These are phyloP conservation scores for Gephyroberyx darwinii DNA, from an alignment of 2,797 vertebrate genomes.

Conservation along the genomic window DNA sequence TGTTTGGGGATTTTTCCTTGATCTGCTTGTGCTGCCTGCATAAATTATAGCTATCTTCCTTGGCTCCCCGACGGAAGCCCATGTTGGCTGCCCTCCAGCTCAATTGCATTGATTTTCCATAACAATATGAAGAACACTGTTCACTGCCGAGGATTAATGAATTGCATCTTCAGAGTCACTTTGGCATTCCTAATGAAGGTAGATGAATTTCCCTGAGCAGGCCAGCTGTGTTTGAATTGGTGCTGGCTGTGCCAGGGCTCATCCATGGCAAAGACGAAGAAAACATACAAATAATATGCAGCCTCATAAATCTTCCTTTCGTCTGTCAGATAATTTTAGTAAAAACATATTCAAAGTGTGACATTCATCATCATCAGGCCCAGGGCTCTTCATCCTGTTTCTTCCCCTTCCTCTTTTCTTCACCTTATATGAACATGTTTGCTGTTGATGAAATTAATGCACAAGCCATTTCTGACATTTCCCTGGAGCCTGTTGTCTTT, in stretches of 20 bases:
- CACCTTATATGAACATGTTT: constrained; percentile 61
- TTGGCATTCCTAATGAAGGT: constrained; percentile 83
- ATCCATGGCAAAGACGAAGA: constrained; percentile 50
- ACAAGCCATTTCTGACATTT: constrained; percentile 56
- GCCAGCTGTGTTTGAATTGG: constrained; percentile 80
- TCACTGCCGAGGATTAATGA: constrained; percentile 82
- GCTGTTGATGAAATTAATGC: constrained; percentile 52
- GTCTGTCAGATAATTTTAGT: constrained; percentile 80
- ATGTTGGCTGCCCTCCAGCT: constrained; percentile 79
- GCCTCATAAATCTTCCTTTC: constrained; percentile 80
- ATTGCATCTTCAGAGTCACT: constrained; percentile 85
- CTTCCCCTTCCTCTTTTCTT: constrained; percentile 31
- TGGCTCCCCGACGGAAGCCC: constrained; percentile 60
- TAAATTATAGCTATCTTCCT: constrained; percentile 76
- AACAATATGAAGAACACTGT: constrained; percentile 85
- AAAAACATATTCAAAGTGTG: constrained; percentile 82
- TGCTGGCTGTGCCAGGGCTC: constrained; percentile 73
- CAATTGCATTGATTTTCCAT: constrained; percentile 86
- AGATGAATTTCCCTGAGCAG: constrained; percentile 78
- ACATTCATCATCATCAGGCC: constrained; percentile 80
- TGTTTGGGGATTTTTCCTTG: constrained; percentile 68
- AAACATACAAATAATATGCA: constrained; percentile 65
- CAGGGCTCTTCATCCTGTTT: constrained; percentile 52
- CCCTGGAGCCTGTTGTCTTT: constrained; percentile 15
- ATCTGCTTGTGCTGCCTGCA: constrained; percentile 71